Evolutionary conservation across 2,797 vertebrate species (phyloP).

Genomic region (Lagodon rhomboides): DNA sequence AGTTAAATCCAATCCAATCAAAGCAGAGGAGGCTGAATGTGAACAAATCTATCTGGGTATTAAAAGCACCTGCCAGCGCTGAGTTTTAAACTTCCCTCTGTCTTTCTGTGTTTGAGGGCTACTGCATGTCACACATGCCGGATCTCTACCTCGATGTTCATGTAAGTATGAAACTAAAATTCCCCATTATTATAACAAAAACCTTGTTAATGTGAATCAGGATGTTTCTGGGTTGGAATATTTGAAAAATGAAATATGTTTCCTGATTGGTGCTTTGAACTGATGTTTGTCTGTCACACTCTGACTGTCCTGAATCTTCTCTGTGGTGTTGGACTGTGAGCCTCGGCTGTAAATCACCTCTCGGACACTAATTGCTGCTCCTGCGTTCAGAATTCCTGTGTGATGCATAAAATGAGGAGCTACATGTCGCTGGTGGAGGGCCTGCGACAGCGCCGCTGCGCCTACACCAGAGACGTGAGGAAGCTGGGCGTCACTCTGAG

Average conservation of each 20-base stretch:
- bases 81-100: background rate
- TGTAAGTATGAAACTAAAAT: conserved; percentile 66
- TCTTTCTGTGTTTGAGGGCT: conserved; percentile 45
- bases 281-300: background rate
- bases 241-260: background rate
- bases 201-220: background rate
- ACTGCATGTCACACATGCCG: conserved; percentile 75
- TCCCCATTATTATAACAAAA: background rate
- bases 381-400: conserved; percentile 75
- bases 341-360: conserved; percentile 52
- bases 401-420: conserved; percentile 73
- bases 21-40: background rate
- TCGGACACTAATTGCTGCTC: conserved; percentile 57
- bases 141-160: conserved; percentile 76
- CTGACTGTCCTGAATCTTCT: background rate
- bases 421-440: conserved; percentile 68
- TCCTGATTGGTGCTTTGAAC: background rate
- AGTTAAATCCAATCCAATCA: background rate
- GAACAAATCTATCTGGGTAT: background rate
- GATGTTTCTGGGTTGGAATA: background rate
- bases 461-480: conserved; percentile 67
- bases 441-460: conserved; percentile 66
- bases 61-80: background rate
- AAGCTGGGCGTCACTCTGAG: conserved; percentile 47
- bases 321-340: conserved; percentile 42